A percentile compares a stretch with the other conserved stretches of the same genome.
Conservation (phyloP, 2,797 vertebrate species). For the Propithecus perrieri region DNA sequence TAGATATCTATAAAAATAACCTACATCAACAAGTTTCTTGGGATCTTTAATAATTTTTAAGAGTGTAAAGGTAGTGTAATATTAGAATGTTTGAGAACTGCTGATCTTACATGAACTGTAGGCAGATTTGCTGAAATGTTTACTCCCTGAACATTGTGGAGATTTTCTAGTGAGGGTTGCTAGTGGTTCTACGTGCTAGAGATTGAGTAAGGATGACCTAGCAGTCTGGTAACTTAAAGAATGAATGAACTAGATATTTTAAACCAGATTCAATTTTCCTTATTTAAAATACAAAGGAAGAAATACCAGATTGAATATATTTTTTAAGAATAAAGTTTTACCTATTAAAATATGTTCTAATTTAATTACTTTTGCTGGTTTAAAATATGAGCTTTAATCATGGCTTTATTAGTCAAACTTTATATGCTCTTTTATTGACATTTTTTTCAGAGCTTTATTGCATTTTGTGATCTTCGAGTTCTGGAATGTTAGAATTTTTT, state of each 20-base stretch:
- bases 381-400: constrained; percentile 3
- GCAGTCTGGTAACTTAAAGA: neutral
- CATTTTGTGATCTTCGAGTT: constrained; percentile 20
- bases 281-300: neutral
- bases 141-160: neutral
- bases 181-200: neutral
- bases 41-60: neutral
- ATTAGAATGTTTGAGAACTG: neutral
- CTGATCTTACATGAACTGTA: neutral
- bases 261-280: neutral
- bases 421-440: neutral
- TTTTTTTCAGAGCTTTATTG: constrained; percentile 37
- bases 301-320: neutral
- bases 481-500: neutral
- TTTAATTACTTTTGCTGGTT: constrained; percentile 23
- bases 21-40: neutral
- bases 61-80: neutral
- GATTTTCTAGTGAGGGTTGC: neutral
- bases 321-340: neutral
- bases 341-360: neutral
- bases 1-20: neutral
- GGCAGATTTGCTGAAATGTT: neutral
- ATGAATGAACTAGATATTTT: neutral
- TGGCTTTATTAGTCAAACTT: neutral
- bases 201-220: neutral